Evolutionary conservation across 2,113 vertebrate species (phyloP), one percentile per base, ranked within the genome.

Genomic region (Oncorhynchus mykiss): DNA sequence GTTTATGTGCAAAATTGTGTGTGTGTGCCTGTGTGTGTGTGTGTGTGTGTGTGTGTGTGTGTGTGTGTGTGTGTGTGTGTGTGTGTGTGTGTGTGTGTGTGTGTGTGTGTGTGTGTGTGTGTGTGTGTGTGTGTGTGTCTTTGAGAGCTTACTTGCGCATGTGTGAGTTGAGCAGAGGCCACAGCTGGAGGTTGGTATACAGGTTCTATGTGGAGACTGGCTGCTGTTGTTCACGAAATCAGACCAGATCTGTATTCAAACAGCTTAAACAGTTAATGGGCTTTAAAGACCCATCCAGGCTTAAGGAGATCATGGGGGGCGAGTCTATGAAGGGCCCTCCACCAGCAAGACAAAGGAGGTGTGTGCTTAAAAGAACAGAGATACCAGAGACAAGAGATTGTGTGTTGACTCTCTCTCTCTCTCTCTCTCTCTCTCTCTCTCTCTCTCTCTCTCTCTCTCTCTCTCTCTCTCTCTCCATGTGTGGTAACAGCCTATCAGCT

Each of bases 181-280:
- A 20, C 59, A 60, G 59, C 20, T 60, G 4, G 59, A 60, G 59
- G 4, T 22, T 60, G 18, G 18, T 60, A 60, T 22, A 60, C 16
- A 9, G 59, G 59, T 14, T 20, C 59, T 60, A 2, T 14, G 25
- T 25, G 64, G 22, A 25, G 25, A 12, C 22, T 24, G 11, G n/a
- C 20, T 11, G 25, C 14, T 24, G 64, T 66, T 66, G 24, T 24
- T 9, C 25, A 29, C 8, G 3, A n/a, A 66, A 25, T 0, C 24
- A 66, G 64, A 66, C 7, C 27, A 5, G 12, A 22, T 66, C 1
- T 66, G n/a, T 27, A 25, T 66, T 66, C 25, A 29, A 7, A 24
- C 12, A 22, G 64, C 25, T 66, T 66, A 66, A 66, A 66, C 64
- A 29, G 64, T 66, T 66, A 66, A 66, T 66, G 64, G 64, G 24